Evolutionary conservation across 1,140 invertebrate genomes (phyloP).

Genomic region (Bombus impatiens): DNA sequence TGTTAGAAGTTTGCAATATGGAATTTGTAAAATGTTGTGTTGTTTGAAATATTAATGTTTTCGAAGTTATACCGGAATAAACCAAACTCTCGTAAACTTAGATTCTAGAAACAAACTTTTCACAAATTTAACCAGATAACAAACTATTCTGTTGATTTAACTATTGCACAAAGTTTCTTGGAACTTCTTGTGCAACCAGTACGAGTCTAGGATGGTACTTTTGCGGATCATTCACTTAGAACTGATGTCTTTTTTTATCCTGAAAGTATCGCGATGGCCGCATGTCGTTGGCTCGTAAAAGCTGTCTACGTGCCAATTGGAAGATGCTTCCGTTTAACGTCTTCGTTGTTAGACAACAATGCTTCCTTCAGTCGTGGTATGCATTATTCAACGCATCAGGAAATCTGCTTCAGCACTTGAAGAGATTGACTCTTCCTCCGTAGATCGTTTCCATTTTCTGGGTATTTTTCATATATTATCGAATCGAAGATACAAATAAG

Average conservation of each 20-base stretch:
- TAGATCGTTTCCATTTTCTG: constrained; percentile 27
- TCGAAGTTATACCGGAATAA: neutral
- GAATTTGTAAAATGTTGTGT: neutral
- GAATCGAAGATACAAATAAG: neutral
- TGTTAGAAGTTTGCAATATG: neutral
- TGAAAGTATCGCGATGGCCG: constrained; percentile 50
- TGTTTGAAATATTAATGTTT: too few species aligned
- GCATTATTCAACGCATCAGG: constrained; percentile 71
- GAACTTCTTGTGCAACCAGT: neutral
- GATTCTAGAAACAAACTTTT: neutral
- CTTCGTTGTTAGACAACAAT: constrained; percentile 58
- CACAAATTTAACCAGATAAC: neutral
- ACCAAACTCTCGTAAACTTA: neutral
- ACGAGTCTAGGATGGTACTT: neutral
- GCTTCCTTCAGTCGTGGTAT: constrained; percentile 61
- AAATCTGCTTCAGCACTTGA: constrained; percentile 50
- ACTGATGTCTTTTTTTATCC: constrained; percentile 48
- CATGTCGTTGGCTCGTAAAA: constrained; percentile 55
- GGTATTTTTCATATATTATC: constrained; percentile 4
- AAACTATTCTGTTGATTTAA: neutral
- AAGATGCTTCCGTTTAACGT: constrained; percentile 61
- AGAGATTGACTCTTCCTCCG: constrained; percentile 25
- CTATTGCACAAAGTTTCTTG: neutral
- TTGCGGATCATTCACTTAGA: neutral
- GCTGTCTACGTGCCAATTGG: constrained; percentile 65